Percentiles rank a stretch among this genome's conserved stretches.
Conservation (phyloP, 2,113 vertebrate genomes). For the human region GRCh38 chr6:51926501-51927000, state of each 20-base stretch:
- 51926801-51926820: not conserved
- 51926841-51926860: not conserved
- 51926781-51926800: not conserved
- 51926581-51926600: constrained; percentile 59
- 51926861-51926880: not conserved
- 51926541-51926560: constrained; percentile 65
- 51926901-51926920: not conserved
- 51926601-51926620: constrained; percentile 63
- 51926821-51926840: not conserved
- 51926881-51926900: not conserved
- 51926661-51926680: not conserved
- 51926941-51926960: not conserved
- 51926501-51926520: constrained; percentile 72
- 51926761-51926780: not conserved
- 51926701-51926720: not conserved
- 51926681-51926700: not conserved
- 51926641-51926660: not conserved
- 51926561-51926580: constrained; percentile 72
- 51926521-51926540: constrained; percentile 68
- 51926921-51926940: not conserved
- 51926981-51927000: not conserved
- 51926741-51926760: not conserved
- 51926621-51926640: constrained; percentile 50
- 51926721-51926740: not conserved
- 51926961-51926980: not conserved